Base-by-base conservation (phyloP, 2,113 vertebrate species). In the Otis tarda region DNA sequence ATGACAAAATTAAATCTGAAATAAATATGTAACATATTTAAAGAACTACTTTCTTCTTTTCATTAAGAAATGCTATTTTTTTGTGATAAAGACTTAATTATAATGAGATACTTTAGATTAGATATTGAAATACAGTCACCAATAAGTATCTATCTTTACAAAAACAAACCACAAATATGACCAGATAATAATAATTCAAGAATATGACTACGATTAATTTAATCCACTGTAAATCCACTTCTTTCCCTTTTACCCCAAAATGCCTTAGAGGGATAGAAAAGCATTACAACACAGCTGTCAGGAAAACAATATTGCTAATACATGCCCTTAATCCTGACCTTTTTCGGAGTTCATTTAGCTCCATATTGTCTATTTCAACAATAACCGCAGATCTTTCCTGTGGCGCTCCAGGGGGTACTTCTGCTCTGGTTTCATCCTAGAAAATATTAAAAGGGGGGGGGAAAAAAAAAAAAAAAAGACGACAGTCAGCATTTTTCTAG, bases 401-500 rank as follows among this genome's bases (percentile, higher is more conserved):
- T 1, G 99, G 99, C 0, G 99, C 99, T 90, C 99, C 99, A 37
- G 99, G 98, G 49, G 99, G 98, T 20, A 98, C 98, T 95, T 99
- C 98, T 37, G 95, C 83, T 84, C 90, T 94, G 27, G 75, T 91
- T 71, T 98, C 93, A 87, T 95, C 98, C 99, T 99, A 97, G 41
- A 95, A 93, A 92, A 97, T 70, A 93, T 78, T 83, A 71, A 74
- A 68, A 59, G 25, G 10, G 10, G 39, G 39, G 39, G 39, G 37
- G 9, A 37, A 37, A 37, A 37, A 37, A 37, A 37, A 37, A 37
- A 37, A 37, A 37, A 37, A 37, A 37, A 37, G 9, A 37, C 7
- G 37, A 11, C 61, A 79, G 39, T 73, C 56, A 90, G 52, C 10
- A 22, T 83, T 87, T 75, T 79, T 61, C 68, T 68, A 64, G 33